phyloP scores from a whole-genome alignment of 1,140 invertebrate species.

The Venustaconcha ellipsiformis region DNA sequence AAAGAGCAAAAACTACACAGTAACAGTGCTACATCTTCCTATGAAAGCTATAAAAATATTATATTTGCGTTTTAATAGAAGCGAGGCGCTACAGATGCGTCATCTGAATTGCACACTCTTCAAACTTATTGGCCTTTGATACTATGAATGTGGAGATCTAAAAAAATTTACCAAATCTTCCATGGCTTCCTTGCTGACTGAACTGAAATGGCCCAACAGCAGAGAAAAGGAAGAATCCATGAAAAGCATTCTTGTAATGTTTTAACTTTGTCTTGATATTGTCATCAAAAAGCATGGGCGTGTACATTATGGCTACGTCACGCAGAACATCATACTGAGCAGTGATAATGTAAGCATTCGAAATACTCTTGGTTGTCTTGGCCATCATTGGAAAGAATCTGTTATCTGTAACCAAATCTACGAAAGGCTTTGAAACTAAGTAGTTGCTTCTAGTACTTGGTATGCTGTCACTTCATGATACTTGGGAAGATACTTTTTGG shows the following conservation, averaged over 20 bases:
- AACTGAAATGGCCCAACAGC: conserved; percentile 49
- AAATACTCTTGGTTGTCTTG: conserved; percentile 31
- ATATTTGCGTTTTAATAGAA: too few relatives aligned
- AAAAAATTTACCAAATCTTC: conserved; percentile 46
- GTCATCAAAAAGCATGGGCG: conserved; percentile 43
- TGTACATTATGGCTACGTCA: conserved; percentile 62
- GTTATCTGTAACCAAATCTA: conserved; percentile 35
- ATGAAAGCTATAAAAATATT: too few relatives aligned
- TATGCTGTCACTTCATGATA: conserved; percentile 41
- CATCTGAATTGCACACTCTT: too few relatives aligned
- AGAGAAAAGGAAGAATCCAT: conserved; percentile 59
- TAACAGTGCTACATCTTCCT: too few relatives aligned
- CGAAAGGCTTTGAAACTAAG: conserved; percentile 29
- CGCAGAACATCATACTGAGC: conserved; percentile 62
- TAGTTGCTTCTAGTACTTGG: conserved; percentile 1
- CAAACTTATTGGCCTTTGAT: too few relatives aligned
- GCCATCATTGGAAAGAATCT: conserved; percentile 50
- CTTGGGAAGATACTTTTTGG: conserved; percentile 36
- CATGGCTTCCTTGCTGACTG: conserved; percentile 39
- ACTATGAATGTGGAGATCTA: background rate
- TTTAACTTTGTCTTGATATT: conserved; percentile 49
- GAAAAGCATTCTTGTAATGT: conserved; percentile 56
- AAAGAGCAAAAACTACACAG: too few relatives aligned
- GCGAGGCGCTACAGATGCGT: too few relatives aligned
- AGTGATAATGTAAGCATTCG: conserved; percentile 56